These are phyloP conservation scores for Pseudomyrmex flavicornis DNA, from an alignment of 1,140 invertebrate species.

Conservation along the genomic window DNA sequence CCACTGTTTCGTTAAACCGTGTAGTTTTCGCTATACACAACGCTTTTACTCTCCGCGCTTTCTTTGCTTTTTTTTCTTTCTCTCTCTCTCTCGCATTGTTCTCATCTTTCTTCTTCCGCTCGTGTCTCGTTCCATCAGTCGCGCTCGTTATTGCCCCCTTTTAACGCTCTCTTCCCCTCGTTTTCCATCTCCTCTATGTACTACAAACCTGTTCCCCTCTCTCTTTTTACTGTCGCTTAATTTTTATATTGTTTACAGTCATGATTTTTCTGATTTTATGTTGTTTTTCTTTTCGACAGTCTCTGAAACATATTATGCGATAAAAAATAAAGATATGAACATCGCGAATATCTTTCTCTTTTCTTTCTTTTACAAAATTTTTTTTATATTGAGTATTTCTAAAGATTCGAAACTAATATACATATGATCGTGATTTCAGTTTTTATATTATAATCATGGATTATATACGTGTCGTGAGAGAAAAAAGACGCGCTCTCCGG, in stretches of 20 bases:
- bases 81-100: constrained; percentile 17
- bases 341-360: constrained; percentile 17
- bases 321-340: constrained; percentile 58
- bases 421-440: too few species aligned
- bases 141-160: constrained; percentile 57
- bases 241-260: constrained; percentile 20
- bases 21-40: constrained; percentile 62
- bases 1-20: constrained; percentile 67
- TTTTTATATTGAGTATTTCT: constrained; percentile 57
- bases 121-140: constrained; percentile 36
- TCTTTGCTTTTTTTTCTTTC: constrained; percentile 46
- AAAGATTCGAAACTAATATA: constrained; percentile 34
- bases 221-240: constrained; percentile 48
- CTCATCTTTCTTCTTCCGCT: background rate
- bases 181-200: constrained; percentile 21
- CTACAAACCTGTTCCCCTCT: constrained; percentile 41
- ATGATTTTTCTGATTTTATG: constrained; percentile 36
- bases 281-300: constrained; percentile 49
- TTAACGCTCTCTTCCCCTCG: constrained; percentile 35
- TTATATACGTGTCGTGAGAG: constrained; percentile 6
- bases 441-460: constrained; percentile 14
- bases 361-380: constrained; percentile 43
- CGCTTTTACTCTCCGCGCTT: constrained; percentile 56
- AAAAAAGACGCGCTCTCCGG: background rate
- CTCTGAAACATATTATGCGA: constrained; percentile 40